Percentiles rank a stretch among this genome's conserved stretches.
phyloP scores from a whole-genome alignment of 2,797 vertebrate genomes.

The Amniataba percoides region DNA sequence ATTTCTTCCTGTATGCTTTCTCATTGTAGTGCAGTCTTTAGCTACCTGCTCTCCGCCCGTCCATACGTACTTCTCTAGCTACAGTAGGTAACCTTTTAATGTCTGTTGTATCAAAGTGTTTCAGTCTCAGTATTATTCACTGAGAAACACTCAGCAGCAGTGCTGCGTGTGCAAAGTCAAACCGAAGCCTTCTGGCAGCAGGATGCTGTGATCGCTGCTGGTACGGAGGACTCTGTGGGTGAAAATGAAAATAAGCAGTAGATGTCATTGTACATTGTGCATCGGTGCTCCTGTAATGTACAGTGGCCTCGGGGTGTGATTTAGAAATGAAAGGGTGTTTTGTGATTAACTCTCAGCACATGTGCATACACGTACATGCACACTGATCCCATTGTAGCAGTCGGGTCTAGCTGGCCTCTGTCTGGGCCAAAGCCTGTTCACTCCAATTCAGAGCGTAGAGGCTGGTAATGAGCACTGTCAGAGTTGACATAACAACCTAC shows the following conservation, averaged over 20 bases:
- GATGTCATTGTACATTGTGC: constrained; percentile 46
- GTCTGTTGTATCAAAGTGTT: no score
- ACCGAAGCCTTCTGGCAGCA: constrained; percentile 22
- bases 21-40: not conserved
- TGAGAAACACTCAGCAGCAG: not conserved
- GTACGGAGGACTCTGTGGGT: constrained; percentile 18
- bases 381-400: constrained; percentile 66
- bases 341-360: constrained; percentile 54
- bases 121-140: not conserved
- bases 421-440: constrained; percentile 71
- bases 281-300: constrained; percentile 45
- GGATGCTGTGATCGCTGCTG: constrained; percentile 20
- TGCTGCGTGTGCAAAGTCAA: not conserved
- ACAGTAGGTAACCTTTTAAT: not conserved
- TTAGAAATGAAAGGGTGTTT: constrained; percentile 58
- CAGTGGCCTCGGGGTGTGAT: constrained; percentile 56
- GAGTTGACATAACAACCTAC: constrained; percentile 72
- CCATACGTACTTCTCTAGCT: not conserved
- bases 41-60: no score
- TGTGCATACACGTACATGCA: constrained; percentile 9
- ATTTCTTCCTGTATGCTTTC: not conserved
- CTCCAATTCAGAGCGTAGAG: constrained; percentile 64
- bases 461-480: constrained; percentile 74
- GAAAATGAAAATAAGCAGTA: constrained; percentile 42
- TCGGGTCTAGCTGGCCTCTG: constrained; percentile 56